Evolutionary conservation across 2,113 vertebrate genomes (phyloP), one percentile per base, ranked within the genome.

Genomic region (Sminthopsis crassicaudata): DNA sequence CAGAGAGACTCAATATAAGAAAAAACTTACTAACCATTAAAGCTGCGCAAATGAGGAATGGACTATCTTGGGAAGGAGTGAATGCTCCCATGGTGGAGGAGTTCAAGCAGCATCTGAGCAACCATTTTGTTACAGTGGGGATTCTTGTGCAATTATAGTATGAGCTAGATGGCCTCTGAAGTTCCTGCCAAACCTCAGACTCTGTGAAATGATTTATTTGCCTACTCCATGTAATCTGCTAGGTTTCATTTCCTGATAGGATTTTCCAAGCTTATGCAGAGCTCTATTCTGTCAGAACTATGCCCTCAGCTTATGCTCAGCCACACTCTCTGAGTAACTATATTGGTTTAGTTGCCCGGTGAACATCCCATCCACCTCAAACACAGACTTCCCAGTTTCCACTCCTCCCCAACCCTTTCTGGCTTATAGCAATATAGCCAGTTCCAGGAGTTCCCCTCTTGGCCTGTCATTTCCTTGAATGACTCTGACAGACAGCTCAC

Each of bases 151-250:
- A 42, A 84, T 42, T 84, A 22, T 84, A 23, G 6, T n/a, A 22
- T 84, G 67, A 19, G 22, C 19, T 84, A 23, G n/a, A 84, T 84
- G n/a, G 19, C n/a, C n/a, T 84, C 36, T n/a, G 67, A 84, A 23
- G n/a, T 84, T 16, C 19, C 67, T 84, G 36, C 67, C 67, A 84
- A 42, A 42, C 19, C 67, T 84, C n/a, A 84, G n/a, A 8, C n/a
- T 84, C 67, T 84, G 67, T 84, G 67, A 84, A 84, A 84, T 84
- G 36, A 84, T 84, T 42, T 84, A 84, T 84, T 84, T 84, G 67
- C 67, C 67, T 42, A 42, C 67, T 42, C n/a, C 67, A 42, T 84
- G n/a, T 84, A 84, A 42, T 84, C 36, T 84, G n/a, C n/a, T 42
- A 7, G n/a, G 67, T 84, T 84, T 84, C 67, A 84, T 84, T 84